Percentiles rank a stretch among this genome's conserved stretches.
phyloP scores from a whole-genome alignment of 2,888 invertebrate species.

The Protodeltote pygarga region DNA sequence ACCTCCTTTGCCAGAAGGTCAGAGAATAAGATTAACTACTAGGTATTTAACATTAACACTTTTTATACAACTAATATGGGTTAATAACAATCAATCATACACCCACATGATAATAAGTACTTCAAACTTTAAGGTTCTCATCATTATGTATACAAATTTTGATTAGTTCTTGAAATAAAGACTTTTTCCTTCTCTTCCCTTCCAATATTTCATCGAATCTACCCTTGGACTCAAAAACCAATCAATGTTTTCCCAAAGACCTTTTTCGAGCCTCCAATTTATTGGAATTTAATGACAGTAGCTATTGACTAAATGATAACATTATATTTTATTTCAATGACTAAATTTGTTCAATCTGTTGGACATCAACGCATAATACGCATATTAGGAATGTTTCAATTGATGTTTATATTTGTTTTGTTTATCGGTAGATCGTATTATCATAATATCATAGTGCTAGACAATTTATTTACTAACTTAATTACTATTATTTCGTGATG shows the following conservation, averaged over 20 bases:
- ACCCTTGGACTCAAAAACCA: too few relatives aligned
- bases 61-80: conserved; percentile 1
- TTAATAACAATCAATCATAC: conserved; percentile 20
- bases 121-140: neutral
- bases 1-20: conserved; percentile 8
- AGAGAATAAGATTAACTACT: conserved; percentile 1
- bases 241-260: conserved; percentile 13
- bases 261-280: conserved; percentile 7
- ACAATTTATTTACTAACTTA: neutral
- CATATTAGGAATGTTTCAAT: neutral
- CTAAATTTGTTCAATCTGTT: conserved; percentile 14
- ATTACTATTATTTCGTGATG: conserved; percentile 1
- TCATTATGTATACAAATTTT: neutral
- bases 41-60: neutral
- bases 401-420: neutral
- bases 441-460: conserved; percentile 6
- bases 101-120: conserved; percentile 16
- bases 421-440: neutral
- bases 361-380: neutral
- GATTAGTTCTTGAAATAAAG: too few relatives aligned
- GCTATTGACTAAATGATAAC: too few relatives aligned
- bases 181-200: too few relatives aligned
- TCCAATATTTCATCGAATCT: too few relatives aligned
- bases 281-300: conserved; percentile 31
- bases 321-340: conserved; percentile 32